phyloP scores from a whole-genome alignment of 2,888 invertebrate species.

The Netelia virgata region DNA sequence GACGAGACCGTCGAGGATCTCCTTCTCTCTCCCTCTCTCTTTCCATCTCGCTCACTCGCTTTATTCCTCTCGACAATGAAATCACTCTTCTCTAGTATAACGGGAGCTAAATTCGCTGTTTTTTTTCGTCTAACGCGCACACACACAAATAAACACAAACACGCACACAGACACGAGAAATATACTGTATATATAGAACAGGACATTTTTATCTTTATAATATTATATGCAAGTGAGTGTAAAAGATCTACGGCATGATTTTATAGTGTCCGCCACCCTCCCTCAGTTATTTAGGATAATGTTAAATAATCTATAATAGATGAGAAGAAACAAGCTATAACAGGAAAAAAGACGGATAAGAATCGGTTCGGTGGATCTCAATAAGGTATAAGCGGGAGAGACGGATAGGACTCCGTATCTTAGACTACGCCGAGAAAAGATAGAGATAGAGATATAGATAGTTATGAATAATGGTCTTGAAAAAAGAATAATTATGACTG shows the following conservation, averaged over 20 bases:
- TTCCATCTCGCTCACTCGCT: conserved; percentile 31
- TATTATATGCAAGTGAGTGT: no score
- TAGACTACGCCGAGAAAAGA: not conserved
- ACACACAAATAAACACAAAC: not conserved
- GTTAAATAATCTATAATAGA: no score
- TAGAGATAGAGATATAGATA: not conserved
- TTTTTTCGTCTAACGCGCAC: not conserved
- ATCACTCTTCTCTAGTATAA: conserved; percentile 30
- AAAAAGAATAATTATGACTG: not conserved
- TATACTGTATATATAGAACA: not conserved
- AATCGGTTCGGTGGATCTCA: no score
- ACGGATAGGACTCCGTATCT: no score
- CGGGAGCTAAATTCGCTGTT: conserved; percentile 20
- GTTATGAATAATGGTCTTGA: not conserved
- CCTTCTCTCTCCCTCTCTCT: not conserved
- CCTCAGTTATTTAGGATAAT: no score
- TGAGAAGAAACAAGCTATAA: no score
- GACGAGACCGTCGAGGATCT: conserved; percentile 37
- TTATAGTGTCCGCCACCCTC: no score
- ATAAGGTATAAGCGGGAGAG: no score
- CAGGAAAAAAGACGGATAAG: no score
- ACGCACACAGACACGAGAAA: not conserved
- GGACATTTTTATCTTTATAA: no score
- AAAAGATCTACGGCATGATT: no score
- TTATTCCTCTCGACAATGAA: conserved; percentile 45